phyloP scores from a whole-genome alignment of 2,888 invertebrate species.

The Hemistola chrysoprasaria region DNA sequence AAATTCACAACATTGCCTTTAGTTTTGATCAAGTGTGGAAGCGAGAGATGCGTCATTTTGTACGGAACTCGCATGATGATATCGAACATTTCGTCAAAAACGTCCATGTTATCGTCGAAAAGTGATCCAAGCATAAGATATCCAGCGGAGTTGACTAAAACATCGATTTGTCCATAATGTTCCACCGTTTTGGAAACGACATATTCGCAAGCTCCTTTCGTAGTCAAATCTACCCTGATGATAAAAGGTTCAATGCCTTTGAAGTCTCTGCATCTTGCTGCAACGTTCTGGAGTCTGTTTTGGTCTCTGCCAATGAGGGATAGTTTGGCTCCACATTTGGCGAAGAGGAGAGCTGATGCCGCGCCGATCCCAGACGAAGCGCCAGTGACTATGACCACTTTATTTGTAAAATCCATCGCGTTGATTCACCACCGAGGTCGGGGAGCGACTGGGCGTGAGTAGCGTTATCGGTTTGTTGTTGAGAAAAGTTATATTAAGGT shows the following conservation, averaged over 20 bases:
- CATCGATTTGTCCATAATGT: conserved; percentile 85
- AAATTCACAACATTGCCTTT: conserved; percentile 94
- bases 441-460: conserved; percentile 1
- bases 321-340: conserved; percentile 49
- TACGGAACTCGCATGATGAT: conserved; percentile 89
- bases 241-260: conserved; percentile 44
- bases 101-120: conserved; percentile 90
- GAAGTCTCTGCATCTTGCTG: conserved; percentile 38
- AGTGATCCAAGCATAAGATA: conserved; percentile 84
- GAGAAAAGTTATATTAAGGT: background rate
- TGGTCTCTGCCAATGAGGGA: conserved; percentile 56
- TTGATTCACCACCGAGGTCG: conserved; percentile 3
- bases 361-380: conserved; percentile 63
- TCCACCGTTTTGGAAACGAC: conserved; percentile 85
- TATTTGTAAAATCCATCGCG: conserved; percentile 52
- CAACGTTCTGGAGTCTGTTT: conserved; percentile 40
- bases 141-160: conserved; percentile 92
- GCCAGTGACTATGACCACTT: conserved; percentile 60
- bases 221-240: conserved; percentile 82
- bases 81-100: conserved; percentile 91
- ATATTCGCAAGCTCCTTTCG: conserved; percentile 83
- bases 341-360: conserved; percentile 49
- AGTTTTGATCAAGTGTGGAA: conserved; percentile 88
- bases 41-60: conserved; percentile 88
- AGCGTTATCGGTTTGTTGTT: conserved; percentile 3